Percentiles rank a stretch among this genome's conserved stretches.
These are phyloP conservation scores for Archips crataeganus DNA, from an alignment of 2,888 invertebrate species.

Conservation along the genomic window DNA sequence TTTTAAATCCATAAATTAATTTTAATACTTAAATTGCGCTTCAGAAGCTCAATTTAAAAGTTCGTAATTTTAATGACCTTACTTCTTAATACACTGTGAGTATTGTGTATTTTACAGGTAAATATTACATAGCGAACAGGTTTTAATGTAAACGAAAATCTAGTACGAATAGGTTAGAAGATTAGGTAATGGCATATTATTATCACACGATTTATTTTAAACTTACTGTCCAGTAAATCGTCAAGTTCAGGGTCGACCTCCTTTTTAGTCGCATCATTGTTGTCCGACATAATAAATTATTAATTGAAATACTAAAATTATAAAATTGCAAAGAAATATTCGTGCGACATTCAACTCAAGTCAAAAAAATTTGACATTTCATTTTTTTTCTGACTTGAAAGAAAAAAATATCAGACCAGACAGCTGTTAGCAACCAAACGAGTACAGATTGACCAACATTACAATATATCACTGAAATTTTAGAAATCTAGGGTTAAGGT, in stretches of 20 bases:
- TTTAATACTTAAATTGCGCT: background rate
- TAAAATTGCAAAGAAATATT: constrained; percentile 44
- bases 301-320: constrained; percentile 42
- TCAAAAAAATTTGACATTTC: constrained; percentile 41
- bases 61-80: constrained; percentile 3
- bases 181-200: constrained; percentile 64
- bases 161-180: constrained; percentile 55
- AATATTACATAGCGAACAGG: constrained; percentile 4
- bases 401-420: background rate
- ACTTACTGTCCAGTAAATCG: constrained; percentile 91
- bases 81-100: background rate
- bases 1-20: background rate
- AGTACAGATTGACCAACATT: background rate
- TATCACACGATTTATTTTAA: constrained; percentile 35
- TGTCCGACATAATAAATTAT: constrained; percentile 70
- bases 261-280: constrained; percentile 69
- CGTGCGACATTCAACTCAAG: constrained; percentile 19
- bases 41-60: background rate
- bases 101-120: background rate
- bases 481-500: background rate
- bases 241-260: constrained; percentile 89
- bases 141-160: constrained; percentile 11
- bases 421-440: background rate
- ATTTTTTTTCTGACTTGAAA: background rate
- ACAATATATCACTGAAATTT: background rate